A percentile compares a stretch with the other conserved stretches of the same genome.
These are phyloP conservation scores for Blennius ocellaris DNA, from an alignment of 2,113 vertebrate genomes.

Conservation along the genomic window DNA sequence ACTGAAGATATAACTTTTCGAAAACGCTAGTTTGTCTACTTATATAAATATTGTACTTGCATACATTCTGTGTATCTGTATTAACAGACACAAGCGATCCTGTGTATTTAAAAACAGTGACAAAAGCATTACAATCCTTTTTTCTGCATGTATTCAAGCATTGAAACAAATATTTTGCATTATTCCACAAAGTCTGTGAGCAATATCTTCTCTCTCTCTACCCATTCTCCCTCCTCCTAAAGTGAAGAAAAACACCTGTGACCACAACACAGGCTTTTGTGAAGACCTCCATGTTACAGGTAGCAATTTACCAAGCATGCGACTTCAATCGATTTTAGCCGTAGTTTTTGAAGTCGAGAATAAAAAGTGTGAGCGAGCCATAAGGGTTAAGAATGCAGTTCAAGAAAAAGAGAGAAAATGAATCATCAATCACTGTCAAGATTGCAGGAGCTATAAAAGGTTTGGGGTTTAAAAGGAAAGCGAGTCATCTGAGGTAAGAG, in stretches of 20 bases:
- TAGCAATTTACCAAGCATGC: conserved; percentile 60
- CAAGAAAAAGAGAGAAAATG: conserved; percentile 6
- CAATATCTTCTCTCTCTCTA: conserved; percentile 2
- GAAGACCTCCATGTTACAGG: conserved; percentile 60
- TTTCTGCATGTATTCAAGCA: too few species aligned
- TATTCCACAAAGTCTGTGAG: too few species aligned
- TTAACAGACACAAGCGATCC: too few species aligned
- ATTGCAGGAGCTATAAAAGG: neutral
- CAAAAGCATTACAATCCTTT: too few species aligned
- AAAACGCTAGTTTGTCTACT: too few species aligned
- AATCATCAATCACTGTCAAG: conserved; percentile 18
- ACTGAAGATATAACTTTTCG: too few species aligned
- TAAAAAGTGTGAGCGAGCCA: conserved; percentile 18
- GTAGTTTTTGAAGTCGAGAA: conserved; percentile 56
- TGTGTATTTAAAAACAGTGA: too few species aligned
- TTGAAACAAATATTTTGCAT: too few species aligned
- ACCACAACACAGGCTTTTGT: conserved; percentile 63
- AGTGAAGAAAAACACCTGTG: conserved; percentile 66
- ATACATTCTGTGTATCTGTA: too few species aligned
- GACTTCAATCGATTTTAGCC: conserved; percentile 45
- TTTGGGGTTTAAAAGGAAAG: neutral
- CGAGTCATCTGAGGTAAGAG: neutral
- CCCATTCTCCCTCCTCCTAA: conserved; percentile 11
- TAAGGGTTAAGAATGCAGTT: conserved; percentile 15
- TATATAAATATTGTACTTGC: too few species aligned